Evolutionary conservation across 2,113 vertebrate species (phyloP).

Genomic region (Lepus timidus): DNA sequence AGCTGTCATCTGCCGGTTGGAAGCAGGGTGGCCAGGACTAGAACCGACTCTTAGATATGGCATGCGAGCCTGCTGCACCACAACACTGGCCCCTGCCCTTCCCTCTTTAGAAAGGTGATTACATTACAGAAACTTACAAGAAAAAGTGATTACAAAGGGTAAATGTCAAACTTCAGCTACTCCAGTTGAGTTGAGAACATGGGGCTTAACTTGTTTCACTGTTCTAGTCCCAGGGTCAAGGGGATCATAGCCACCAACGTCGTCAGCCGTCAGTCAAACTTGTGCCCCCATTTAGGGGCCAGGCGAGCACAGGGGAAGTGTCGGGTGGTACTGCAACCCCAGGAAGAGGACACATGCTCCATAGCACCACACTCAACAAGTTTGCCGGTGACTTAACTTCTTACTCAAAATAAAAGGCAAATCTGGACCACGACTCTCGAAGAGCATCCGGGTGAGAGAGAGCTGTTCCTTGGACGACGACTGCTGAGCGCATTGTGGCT

Average conservation of each 20-base stretch:
- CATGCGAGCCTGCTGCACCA: no score
- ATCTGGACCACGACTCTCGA: neutral
- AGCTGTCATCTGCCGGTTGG: no score
- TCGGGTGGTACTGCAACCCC: constrained; percentile 56
- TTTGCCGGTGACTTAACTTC: neutral
- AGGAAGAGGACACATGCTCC: constrained; percentile 30
- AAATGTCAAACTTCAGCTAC: neutral
- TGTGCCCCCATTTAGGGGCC: neutral
- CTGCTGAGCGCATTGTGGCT: neutral
- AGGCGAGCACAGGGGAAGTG: neutral
- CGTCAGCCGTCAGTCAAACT: neutral
- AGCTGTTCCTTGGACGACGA: neutral
- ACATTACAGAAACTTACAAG: neutral
- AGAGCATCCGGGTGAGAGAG: neutral
- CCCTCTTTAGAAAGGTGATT: neutral
- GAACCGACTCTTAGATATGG: no score
- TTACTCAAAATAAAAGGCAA: neutral
- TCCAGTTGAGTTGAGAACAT: neutral
- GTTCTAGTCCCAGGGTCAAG: neutral
- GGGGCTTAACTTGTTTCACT: neutral
- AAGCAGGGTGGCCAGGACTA: no score
- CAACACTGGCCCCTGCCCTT: neutral
- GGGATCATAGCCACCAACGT: neutral
- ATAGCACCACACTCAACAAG: neutral
- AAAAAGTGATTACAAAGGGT: neutral